These are phyloP conservation scores for Harmothoe impar DNA, from an alignment of 2,888 invertebrate species.

Conservation along the genomic window DNA sequence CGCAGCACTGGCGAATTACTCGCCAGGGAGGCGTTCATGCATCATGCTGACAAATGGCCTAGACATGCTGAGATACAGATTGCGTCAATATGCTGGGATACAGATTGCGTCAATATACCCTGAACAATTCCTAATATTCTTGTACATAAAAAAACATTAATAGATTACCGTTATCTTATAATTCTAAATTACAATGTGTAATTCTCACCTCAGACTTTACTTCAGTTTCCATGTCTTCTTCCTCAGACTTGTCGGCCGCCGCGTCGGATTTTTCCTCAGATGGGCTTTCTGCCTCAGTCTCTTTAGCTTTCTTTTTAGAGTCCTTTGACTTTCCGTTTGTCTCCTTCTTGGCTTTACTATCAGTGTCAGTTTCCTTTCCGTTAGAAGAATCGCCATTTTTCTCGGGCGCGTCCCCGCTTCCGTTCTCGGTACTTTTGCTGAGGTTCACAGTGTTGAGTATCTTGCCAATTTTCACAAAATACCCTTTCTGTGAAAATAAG, in stretches of 20 bases:
- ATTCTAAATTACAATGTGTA: too few relatives aligned
- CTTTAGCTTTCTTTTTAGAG: constrained; percentile 7
- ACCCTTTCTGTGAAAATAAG: constrained; percentile 56
- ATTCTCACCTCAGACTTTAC: neutral
- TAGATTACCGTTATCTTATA: too few relatives aligned
- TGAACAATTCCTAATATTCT: too few relatives aligned
- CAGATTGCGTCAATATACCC: constrained; percentile 53
- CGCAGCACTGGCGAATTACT: too few relatives aligned
- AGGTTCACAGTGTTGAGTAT: constrained; percentile 22
- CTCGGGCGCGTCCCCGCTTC: neutral
- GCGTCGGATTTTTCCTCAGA: neutral
- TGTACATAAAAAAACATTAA: too few relatives aligned
- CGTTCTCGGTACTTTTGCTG: neutral
- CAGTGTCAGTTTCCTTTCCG: constrained; percentile 54
- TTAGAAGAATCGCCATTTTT: neutral
- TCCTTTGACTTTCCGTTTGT: constrained; percentile 59
- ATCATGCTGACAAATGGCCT: too few relatives aligned
- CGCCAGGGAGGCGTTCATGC: too few relatives aligned
- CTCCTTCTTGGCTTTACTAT: constrained; percentile 65
- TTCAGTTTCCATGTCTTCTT: constrained; percentile 63
- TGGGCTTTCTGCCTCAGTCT: neutral
- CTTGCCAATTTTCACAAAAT: constrained; percentile 30
- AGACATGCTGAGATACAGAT: too few relatives aligned
- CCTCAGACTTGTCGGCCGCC: neutral
- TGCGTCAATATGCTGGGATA: too few relatives aligned